Percentiles rank a stretch among this genome's conserved stretches.
Evolutionary conservation across 2,113 vertebrate genomes (phyloP).

Genomic region (Taxidea taxus): DNA sequence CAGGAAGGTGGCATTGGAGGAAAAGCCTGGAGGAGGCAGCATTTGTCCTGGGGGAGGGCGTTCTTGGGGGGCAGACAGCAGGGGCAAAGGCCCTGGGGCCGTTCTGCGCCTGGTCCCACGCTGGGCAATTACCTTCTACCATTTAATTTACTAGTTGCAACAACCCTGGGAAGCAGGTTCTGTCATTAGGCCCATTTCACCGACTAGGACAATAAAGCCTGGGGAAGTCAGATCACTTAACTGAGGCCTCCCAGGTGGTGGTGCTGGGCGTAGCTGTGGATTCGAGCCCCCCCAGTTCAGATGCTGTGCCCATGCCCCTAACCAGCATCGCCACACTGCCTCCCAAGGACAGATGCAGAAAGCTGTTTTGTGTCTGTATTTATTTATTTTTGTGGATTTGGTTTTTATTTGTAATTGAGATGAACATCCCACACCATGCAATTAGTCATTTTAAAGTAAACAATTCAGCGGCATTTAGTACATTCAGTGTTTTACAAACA

Average conservation of each 20-base stretch:
- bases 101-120: neutral
- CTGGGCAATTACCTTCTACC: neutral
- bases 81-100: neutral
- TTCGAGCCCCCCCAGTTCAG: neutral
- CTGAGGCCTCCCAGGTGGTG: fast-evolving
- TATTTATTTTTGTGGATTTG: neutral
- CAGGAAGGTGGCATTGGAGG: neutral
- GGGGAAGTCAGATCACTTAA: neutral
- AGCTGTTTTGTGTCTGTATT: too few relatives aligned
- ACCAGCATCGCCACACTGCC: neutral
- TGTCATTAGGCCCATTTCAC: neutral
- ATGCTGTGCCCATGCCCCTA: neutral
- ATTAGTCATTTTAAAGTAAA: neutral
- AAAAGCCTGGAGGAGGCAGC: neutral
- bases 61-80: neutral
- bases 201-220: neutral
- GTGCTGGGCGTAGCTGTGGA: neutral
- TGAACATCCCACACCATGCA: neutral
- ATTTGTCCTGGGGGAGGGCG: neutral
- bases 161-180: neutral
- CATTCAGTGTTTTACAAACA: fast-evolving
- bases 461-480: neutral
- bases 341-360: neutral
- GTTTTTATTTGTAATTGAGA: neutral
- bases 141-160: neutral